A percentile compares a stretch with the other conserved stretches of the same genome.
phyloP scores from a whole-genome alignment of 2,797 vertebrate species.

The Neomorphus geoffroyi region DNA sequence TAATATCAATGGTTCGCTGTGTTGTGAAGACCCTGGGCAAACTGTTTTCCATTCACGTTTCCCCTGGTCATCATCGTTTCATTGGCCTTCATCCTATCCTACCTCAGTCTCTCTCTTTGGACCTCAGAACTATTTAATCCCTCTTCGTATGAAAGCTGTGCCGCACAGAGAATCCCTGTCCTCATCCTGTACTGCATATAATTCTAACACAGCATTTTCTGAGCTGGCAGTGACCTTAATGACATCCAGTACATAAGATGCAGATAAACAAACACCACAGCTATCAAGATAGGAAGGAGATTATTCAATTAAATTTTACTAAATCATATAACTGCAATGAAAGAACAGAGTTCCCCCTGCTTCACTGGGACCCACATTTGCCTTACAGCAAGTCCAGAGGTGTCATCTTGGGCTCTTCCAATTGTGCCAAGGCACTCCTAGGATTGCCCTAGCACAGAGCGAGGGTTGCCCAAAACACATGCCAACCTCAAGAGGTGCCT shows the following conservation, averaged over 20 bases:
- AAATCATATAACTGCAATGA: not conserved
- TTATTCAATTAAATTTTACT: not conserved
- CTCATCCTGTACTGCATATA: not conserved
- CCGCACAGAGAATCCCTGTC: not conserved
- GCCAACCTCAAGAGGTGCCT: accelerated
- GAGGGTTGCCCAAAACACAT: not conserved
- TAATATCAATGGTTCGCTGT: not conserved
- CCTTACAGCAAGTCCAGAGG: not conserved
- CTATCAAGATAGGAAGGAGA: not conserved
- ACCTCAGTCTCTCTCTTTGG: not conserved
- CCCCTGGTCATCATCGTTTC: not conserved
- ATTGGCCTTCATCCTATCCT: not conserved
- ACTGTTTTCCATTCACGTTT: not conserved
- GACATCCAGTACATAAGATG: not conserved
- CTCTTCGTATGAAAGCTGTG: not conserved
- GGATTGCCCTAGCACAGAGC: not conserved
- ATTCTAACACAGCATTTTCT: not conserved
- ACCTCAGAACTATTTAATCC: not conserved
- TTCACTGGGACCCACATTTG: not conserved
- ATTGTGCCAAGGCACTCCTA: not conserved
- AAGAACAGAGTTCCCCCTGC: no score
- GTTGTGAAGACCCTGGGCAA: not conserved
- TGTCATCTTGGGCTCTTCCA: not conserved
- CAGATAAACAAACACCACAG: not conserved
- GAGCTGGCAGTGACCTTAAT: not conserved